These are phyloP conservation scores for Eupleurogrammus muticus DNA, from an alignment of 2,797 vertebrate species.

Conservation along the genomic window DNA sequence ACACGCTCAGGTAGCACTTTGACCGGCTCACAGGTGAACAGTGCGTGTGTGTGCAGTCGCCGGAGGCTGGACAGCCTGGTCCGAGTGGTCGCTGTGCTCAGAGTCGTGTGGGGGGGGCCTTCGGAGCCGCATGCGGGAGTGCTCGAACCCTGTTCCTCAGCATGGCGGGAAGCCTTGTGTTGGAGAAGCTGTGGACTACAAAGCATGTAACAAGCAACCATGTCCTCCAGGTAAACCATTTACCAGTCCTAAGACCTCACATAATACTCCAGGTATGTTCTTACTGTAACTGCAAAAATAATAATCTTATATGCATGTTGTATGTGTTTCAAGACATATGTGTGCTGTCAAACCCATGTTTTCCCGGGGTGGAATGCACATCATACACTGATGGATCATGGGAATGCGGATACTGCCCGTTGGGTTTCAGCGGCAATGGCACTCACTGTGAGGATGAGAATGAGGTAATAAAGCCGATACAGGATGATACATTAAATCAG, in stretches of 20 bases:
- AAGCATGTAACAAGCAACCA: conserved; percentile 89
- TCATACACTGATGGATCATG: conserved; percentile 90
- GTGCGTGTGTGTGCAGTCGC: conserved; percentile 82
- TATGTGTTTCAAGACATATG: conserved; percentile 87
- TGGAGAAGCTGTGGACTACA: conserved; percentile 88
- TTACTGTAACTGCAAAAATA: too few relatives aligned
- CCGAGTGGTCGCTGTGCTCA: conserved; percentile 91
- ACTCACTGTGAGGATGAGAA: conserved; percentile 94
- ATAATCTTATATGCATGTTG: not conserved
- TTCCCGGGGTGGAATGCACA: conserved; percentile 90
- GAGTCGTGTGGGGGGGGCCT: conserved; percentile 93
- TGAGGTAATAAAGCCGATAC: conserved; percentile 83
- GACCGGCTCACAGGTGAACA: conserved; percentile 5
- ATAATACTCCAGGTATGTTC: not conserved
- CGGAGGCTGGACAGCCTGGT: conserved; percentile 94
- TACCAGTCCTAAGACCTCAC: not conserved
- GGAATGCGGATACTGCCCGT: conserved; percentile 92
- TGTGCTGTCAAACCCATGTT: conserved; percentile 93
- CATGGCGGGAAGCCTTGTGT: conserved; percentile 90
- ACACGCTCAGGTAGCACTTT: not conserved
- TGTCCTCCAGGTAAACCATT: conserved; percentile 90
- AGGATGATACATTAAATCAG: not conserved
- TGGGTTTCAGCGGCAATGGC: conserved; percentile 92
- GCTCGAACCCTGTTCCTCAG: conserved; percentile 89
- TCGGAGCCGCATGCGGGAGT: conserved; percentile 87